These are phyloP conservation scores for Bombylius major DNA, from an alignment of 2,888 invertebrate genomes.

Conservation along the genomic window DNA sequence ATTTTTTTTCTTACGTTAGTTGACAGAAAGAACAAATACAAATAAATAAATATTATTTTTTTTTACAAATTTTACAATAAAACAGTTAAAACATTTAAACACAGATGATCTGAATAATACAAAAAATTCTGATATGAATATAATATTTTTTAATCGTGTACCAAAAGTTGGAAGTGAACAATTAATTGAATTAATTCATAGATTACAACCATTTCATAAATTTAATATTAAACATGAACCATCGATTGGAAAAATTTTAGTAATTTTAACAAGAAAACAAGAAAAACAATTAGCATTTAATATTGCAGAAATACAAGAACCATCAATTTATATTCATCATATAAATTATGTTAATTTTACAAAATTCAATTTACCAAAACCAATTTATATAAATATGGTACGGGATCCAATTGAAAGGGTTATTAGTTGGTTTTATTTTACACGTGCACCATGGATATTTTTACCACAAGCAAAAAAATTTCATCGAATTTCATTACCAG, in stretches of 20 bases:
- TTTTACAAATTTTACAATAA: neutral
- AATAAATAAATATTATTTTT: too few relatives aligned
- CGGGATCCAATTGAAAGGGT: slow-evolving; percentile 76
- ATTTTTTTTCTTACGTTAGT: too few relatives aligned
- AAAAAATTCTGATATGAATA: slow-evolving; percentile 52
- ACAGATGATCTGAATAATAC: slow-evolving; percentile 56
- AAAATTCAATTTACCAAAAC: slow-evolving; percentile 58
- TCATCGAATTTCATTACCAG: slow-evolving; percentile 15
- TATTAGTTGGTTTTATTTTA: slow-evolving; percentile 81
- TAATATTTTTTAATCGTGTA: slow-evolving; percentile 78
- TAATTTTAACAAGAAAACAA: slow-evolving; percentile 37
- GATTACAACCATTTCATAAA: slow-evolving; percentile 22
- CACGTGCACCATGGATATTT: slow-evolving; percentile 74
- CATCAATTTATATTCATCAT: slow-evolving; percentile 73
- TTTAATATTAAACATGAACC: too few relatives aligned
- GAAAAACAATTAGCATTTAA: slow-evolving; percentile 56
- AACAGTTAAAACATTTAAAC: slow-evolving; percentile 27
- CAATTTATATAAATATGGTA: slow-evolving; percentile 76
- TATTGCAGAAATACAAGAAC: slow-evolving; percentile 57
- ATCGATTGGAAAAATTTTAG: too few relatives aligned
- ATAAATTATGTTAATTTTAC: slow-evolving; percentile 80
- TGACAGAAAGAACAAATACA: too few relatives aligned
- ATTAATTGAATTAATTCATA: slow-evolving; percentile 64
- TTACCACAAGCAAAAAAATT: slow-evolving; percentile 40
- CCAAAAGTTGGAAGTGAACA: slow-evolving; percentile 87